Base-by-base conservation (phyloP, 2,888 invertebrate species). In the Epirrita christyi region DNA sequence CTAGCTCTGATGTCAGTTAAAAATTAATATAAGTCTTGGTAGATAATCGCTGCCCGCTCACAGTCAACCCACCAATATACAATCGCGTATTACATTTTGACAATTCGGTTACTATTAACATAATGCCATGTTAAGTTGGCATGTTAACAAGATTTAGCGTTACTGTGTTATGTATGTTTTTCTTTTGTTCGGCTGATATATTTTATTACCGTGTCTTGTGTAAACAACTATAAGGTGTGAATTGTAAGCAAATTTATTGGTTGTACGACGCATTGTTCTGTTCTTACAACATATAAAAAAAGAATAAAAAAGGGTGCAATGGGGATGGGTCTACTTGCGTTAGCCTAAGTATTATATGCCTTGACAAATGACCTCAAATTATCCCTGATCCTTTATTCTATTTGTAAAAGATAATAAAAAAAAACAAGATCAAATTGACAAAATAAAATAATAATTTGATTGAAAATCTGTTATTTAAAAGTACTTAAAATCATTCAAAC, bases 141-240 rank as follows among this genome's bases (percentile, higher is more conserved):
- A 71, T 81, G 82, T 83, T 82, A 87, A 87, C 84, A 84, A 73
- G 76, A 78, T 70, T 78, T 72, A 74, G 74, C 76, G 75, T 82
- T 80, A 80, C 77, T 66, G 69, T 67, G 76, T 77, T 81, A 62
- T 62, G 49, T 59, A 56, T 88, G 88, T 88, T 86, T 85, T 83
- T 81, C 84, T 80, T 83, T 92, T 91, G 91, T 91, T 81, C 68
- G 46, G 68, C 63, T 84, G 86, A 88, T 86, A 81, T 83, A 83
- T 89, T 92, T 92, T 89, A 92, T 82, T 68, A 80, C 83, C 84
- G 72, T 85, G 82, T 82, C 89, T 90, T 89, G 91, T 87, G 89
- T 91, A 92, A 92, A 91, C 92, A 92, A 78, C 81, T 65, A 73
- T 82, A 78, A 85, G 85, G 86, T 87, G 89, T 88, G 85, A 89